These are phyloP conservation scores for Mustelus asterias DNA, from an alignment of 2,113 vertebrate genomes.

Conservation along the genomic window DNA sequence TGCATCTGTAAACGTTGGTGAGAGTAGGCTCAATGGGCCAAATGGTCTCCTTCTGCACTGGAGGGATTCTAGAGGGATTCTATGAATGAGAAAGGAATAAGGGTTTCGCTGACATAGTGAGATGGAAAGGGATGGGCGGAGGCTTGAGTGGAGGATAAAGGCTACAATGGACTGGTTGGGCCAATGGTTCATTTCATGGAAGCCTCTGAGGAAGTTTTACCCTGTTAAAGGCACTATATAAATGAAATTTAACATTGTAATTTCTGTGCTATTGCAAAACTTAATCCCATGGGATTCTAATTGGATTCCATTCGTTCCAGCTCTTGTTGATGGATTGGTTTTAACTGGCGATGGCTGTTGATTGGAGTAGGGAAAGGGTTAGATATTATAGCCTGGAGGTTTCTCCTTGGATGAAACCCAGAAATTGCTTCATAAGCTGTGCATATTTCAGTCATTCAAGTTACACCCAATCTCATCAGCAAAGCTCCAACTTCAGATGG, in stretches of 20 bases:
- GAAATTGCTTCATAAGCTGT: neutral
- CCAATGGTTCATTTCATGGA: neutral
- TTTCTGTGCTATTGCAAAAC: neutral
- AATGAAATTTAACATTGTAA: neutral
- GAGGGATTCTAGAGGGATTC: too few species aligned
- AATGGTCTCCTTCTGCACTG: too few species aligned
- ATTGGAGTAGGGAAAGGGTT: neutral
- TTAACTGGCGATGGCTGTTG: neutral
- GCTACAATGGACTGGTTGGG: too few species aligned
- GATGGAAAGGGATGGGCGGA: too few species aligned
- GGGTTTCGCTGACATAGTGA: too few species aligned
- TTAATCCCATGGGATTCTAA: neutral
- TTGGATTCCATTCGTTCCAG: neutral
- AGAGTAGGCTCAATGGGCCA: too few species aligned
- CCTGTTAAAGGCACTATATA: neutral
- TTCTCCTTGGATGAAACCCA: neutral
- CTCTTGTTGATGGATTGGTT: neutral
- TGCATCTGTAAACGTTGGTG: too few species aligned
- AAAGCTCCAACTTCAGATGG: neutral
- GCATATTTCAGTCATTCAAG: neutral
- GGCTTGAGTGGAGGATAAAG: too few species aligned
- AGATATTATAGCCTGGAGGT: neutral
- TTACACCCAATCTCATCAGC: neutral
- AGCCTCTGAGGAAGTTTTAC: neutral
- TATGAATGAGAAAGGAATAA: too few species aligned